These are phyloP conservation scores for Cheilosia impressa DNA, from an alignment of 2,888 invertebrate genomes.

Conservation along the genomic window DNA sequence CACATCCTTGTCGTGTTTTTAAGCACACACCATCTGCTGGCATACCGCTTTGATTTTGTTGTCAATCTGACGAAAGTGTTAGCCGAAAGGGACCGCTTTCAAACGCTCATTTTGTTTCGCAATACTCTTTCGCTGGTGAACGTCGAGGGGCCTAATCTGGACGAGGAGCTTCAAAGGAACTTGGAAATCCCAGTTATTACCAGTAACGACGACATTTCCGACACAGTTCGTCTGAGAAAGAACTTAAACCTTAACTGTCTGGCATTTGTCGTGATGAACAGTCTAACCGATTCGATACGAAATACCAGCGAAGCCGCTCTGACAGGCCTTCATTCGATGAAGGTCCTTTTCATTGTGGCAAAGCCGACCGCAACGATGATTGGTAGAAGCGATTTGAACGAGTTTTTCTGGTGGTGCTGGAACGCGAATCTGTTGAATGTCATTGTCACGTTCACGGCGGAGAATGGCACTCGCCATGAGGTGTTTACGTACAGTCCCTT, in stretches of 20 bases:
- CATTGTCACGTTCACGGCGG: slow-evolving; percentile 56
- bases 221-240: slow-evolving; percentile 44
- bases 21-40: background rate
- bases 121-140: slow-evolving; percentile 3
- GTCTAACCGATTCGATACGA: slow-evolving; percentile 60
- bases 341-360: slow-evolving; percentile 70
- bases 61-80: slow-evolving; percentile 39
- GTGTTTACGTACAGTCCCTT: slow-evolving; percentile 73
- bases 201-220: slow-evolving; percentile 43
- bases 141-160: slow-evolving; percentile 27
- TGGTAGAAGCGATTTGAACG: slow-evolving; percentile 29
- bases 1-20: slow-evolving; percentile 4
- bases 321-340: slow-evolving; percentile 71
- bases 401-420: slow-evolving; percentile 76
- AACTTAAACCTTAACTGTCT: slow-evolving; percentile 70
- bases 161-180: slow-evolving; percentile 16
- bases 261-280: slow-evolving; percentile 71
- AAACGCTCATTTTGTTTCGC: slow-evolving; percentile 50
- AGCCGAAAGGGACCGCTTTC: slow-evolving; percentile 4
- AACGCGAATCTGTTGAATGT: slow-evolving; percentile 73
- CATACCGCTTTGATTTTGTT: slow-evolving; percentile 55
- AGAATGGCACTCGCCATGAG: slow-evolving; percentile 44
- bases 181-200: slow-evolving; percentile 50
- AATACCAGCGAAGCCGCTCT: slow-evolving; percentile 65
- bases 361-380: background rate